Evolutionary conservation across 2,113 vertebrate species (phyloP).

Genomic region (Eublepharis macularius): DNA sequence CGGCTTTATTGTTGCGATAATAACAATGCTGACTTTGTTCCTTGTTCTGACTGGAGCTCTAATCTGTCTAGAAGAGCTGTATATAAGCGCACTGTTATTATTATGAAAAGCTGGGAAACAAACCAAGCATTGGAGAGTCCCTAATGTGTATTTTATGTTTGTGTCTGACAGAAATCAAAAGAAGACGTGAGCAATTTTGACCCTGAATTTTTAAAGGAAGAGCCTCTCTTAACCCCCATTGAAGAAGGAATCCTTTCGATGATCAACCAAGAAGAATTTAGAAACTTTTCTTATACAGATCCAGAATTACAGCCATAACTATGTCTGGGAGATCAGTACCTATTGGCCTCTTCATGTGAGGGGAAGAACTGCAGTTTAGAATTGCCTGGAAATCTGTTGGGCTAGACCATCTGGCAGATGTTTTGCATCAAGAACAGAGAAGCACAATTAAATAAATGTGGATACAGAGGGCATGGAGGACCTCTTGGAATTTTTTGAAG

Average conservation of each 20-base stretch:
- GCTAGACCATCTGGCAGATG: slow-evolving; percentile 45
- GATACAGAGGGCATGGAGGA: slow-evolving; percentile 14
- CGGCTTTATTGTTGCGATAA: no score
- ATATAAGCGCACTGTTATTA: no score
- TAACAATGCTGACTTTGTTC: no score
- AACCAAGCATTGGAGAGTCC: rapidly evolving
- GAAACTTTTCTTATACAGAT: slow-evolving; percentile 93
- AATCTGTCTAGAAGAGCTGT: no score
- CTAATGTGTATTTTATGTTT: slow-evolving; percentile 50
- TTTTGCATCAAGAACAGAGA: slow-evolving; percentile 38
- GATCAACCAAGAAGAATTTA: slow-evolving; percentile 95
- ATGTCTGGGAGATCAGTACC: slow-evolving; percentile 14
- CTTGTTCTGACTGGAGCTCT: no score
- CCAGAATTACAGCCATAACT: slow-evolving; percentile 77
- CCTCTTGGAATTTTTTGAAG: slow-evolving; percentile 52
- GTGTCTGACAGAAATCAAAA: slow-evolving; percentile 85
- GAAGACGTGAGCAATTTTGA: slow-evolving; percentile 99
- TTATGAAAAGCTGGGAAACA: background rate
- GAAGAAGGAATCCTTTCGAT: slow-evolving; percentile 88
- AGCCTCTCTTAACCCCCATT: slow-evolving; percentile 92
- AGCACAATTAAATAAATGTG: slow-evolving; percentile 56
- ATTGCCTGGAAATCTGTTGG: slow-evolving; percentile 59
- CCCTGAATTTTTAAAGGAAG: slow-evolving; percentile 96
- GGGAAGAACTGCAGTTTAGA: slow-evolving; percentile 22
- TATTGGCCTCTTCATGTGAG: background rate